Evolutionary conservation across 2,113 vertebrate species (phyloP).

Genomic region (Martes martes): DNA sequence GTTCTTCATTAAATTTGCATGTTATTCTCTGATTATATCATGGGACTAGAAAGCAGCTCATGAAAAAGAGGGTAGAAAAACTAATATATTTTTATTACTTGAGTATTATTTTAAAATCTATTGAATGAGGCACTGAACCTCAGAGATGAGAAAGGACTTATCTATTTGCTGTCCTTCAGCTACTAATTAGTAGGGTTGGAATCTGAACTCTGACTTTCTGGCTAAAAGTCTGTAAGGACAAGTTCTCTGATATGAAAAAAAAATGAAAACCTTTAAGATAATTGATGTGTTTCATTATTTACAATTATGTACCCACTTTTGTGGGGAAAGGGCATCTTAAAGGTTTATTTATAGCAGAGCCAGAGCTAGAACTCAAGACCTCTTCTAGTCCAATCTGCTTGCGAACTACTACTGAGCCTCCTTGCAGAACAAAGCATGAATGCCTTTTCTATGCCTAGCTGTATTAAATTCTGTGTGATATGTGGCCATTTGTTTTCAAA

Average conservation of each 20-base stretch:
- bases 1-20: background rate
- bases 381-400: background rate
- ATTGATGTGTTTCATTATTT: background rate
- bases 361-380: background rate
- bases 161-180: background rate
- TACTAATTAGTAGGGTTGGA: background rate
- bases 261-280: background rate
- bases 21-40: background rate
- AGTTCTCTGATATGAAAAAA: background rate
- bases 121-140: background rate
- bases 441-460: background rate
- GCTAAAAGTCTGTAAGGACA: background rate
- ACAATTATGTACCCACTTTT: background rate
- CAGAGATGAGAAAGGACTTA: background rate
- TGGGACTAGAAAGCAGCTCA: background rate
- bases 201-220: background rate
- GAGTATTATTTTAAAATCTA: background rate
- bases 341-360: background rate
- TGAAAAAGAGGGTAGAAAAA: background rate
- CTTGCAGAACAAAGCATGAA: background rate
- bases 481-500: background rate
- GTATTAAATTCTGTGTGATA: background rate
- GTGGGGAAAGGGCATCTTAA: background rate
- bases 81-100: background rate
- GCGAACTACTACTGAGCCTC: fast-evolving